A percentile compares a stretch with the other conserved stretches of the same genome.
These are phyloP conservation scores for Trissolcus japonicus DNA, from an alignment of 2,888 invertebrate species.

Conservation along the genomic window DNA sequence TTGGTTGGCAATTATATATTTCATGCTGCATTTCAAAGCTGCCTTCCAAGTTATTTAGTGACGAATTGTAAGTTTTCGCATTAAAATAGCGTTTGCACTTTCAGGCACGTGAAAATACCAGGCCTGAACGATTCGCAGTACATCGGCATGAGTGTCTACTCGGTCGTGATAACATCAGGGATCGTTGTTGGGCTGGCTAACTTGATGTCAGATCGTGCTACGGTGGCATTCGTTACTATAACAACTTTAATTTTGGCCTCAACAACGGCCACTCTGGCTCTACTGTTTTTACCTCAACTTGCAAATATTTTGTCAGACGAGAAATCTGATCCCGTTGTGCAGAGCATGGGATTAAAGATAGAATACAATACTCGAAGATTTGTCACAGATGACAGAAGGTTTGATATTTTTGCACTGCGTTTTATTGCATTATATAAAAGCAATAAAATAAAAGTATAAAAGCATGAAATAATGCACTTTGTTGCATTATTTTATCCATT, in stretches of 20 bases:
- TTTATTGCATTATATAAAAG: no score
- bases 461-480: no score
- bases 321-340: slow-evolving; percentile 87
- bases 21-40: background rate
- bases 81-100: background rate
- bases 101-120: slow-evolving; percentile 90
- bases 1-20: background rate
- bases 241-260: slow-evolving; percentile 89
- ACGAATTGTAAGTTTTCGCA: background rate
- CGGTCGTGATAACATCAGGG: slow-evolving; percentile 92
- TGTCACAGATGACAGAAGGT: slow-evolving; percentile 86
- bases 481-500: no score
- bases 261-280: slow-evolving; percentile 89
- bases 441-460: no score
- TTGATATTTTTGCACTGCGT: slow-evolving; percentile 15
- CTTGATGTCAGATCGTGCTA: slow-evolving; percentile 88
- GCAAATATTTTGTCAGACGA: slow-evolving; percentile 84
- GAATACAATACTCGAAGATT: slow-evolving; percentile 92
- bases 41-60: background rate
- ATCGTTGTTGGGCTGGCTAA: slow-evolving; percentile 93
- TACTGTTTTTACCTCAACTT: slow-evolving; percentile 92
- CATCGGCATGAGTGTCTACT: slow-evolving; percentile 93
- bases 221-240: slow-evolving; percentile 88
- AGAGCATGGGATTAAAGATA: slow-evolving; percentile 91
- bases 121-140: slow-evolving; percentile 95